A percentile compares a stretch with the other conserved stretches of the same genome.
These are phyloP conservation scores for Rhabdomys dilectus DNA, from an alignment of 2,113 vertebrate species.

Conservation along the genomic window DNA sequence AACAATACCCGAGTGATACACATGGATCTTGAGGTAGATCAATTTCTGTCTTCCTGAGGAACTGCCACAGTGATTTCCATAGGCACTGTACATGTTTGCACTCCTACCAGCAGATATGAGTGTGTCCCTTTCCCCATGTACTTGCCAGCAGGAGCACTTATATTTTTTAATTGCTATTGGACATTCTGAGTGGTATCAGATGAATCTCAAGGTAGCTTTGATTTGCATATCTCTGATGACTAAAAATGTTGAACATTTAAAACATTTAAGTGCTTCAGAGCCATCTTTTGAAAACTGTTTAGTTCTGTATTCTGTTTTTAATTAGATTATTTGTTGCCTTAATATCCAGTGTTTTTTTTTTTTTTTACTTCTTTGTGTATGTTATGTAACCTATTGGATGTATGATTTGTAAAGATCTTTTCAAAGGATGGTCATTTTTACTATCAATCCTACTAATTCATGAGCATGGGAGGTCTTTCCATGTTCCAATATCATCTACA, in stretches of 20 bases:
- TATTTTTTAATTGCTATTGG: not conserved
- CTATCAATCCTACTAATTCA: not conserved
- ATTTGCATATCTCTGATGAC: not conserved
- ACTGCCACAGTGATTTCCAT: not conserved
- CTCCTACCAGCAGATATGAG: not conserved
- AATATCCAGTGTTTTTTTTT: too few relatives aligned
- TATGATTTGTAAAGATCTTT: not conserved
- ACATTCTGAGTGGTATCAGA: not conserved
- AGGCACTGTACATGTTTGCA: not conserved
- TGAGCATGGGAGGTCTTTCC: not conserved
- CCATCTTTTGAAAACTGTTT: not conserved
- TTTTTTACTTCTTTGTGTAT: too few relatives aligned
- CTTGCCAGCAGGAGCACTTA: not conserved
- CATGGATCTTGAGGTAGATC: not conserved
- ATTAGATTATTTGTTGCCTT: not conserved
- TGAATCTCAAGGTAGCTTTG: not conserved
- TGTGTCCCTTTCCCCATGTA: not conserved
- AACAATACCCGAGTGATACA: not conserved
- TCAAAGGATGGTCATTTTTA: not conserved
- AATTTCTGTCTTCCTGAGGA: not conserved
- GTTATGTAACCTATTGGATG: not conserved
- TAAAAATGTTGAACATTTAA: not conserved
- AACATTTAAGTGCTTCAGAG: not conserved
- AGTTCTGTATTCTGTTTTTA: not conserved
- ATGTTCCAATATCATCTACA: not conserved